A percentile compares a stretch with the other conserved stretches of the same genome.
phyloP scores from a whole-genome alignment of 1,140 invertebrate genomes.

The Dendrolimus punctatus region DNA sequence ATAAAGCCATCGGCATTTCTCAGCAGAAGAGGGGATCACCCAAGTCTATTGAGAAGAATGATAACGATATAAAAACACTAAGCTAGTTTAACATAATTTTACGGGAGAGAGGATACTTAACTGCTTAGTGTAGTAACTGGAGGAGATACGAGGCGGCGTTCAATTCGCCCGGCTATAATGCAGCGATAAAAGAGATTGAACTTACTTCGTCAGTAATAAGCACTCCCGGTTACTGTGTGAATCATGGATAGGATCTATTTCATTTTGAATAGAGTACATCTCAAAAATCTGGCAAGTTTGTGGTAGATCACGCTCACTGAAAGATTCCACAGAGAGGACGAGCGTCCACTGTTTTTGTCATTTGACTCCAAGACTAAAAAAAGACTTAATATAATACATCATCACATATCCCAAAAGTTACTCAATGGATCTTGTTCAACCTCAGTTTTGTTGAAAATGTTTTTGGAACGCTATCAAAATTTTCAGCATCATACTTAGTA shows the following conservation, averaged over 20 bases:
- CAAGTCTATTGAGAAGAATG: constrained; percentile 33
- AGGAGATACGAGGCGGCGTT: constrained; percentile 38
- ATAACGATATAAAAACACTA: constrained; percentile 42
- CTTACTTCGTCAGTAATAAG: constrained; percentile 55
- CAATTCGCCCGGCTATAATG: constrained; percentile 52
- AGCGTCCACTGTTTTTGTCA: too few species aligned
- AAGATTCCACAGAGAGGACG: too few species aligned
- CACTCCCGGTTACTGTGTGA: constrained; percentile 30
- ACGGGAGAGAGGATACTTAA: constrained; percentile 41
- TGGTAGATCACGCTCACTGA: neutral
- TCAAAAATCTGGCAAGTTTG: neutral
- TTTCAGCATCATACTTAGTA: too few species aligned
- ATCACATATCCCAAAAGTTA: neutral
- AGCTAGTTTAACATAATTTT: constrained; percentile 63
- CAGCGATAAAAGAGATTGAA: constrained; percentile 65
- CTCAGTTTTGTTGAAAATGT: too few species aligned
- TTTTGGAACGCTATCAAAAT: too few species aligned
- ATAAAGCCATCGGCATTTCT: constrained; percentile 11
- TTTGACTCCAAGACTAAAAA: too few species aligned
- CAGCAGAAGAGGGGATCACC: constrained; percentile 21
- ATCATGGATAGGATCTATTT: constrained; percentile 31
- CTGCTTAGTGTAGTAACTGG: constrained; percentile 19
- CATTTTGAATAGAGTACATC: constrained; percentile 19
- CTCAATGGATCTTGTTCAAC: neutral
- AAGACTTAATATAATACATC: too few species aligned